Conservation (phyloP, 2,888 invertebrate species). For the Cataglyphis altisquamis region DNA sequence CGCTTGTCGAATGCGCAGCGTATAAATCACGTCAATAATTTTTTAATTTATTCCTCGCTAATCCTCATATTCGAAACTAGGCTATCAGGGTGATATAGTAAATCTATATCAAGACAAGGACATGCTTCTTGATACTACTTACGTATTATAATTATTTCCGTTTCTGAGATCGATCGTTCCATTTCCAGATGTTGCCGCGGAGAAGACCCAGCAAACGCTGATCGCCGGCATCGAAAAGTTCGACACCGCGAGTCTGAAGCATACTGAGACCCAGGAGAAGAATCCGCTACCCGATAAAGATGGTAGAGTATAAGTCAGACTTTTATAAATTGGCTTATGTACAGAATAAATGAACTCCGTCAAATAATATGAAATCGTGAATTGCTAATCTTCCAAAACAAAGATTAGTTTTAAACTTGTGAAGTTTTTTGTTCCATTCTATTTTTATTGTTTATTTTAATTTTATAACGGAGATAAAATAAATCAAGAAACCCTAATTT, state of each 20-base stretch:
- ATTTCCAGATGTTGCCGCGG: slow-evolving; percentile 93
- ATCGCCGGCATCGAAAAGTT: slow-evolving; percentile 95
- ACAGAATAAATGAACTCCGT: background rate
- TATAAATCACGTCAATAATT: slow-evolving; percentile 1
- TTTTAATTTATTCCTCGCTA: slow-evolving; percentile 23
- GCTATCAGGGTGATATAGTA: background rate
- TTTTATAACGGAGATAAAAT: background rate
- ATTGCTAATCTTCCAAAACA: background rate
- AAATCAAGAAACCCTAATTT: too few species aligned
- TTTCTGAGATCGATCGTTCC: slow-evolving; percentile 19
- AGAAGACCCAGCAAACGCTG: slow-evolving; percentile 93
- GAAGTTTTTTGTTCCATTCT: background rate
- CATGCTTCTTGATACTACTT: background rate
- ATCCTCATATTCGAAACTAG: background rate
- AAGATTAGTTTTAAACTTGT: background rate
- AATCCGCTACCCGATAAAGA: slow-evolving; percentile 97
- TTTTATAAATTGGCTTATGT: background rate
- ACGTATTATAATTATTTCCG: background rate
- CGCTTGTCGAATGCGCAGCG: background rate
- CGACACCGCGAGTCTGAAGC: slow-evolving; percentile 94
- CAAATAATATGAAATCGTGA: background rate
- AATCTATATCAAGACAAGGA: slow-evolving; percentile 8
- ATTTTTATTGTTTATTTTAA: background rate
- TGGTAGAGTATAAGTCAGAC: slow-evolving; percentile 88
- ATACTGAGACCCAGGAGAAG: slow-evolving; percentile 97